A percentile compares a stretch with the other conserved stretches of the same genome.
phyloP scores from a whole-genome alignment of 2,113 vertebrate genomes.

The Phrynosoma platyrhinos region DNA sequence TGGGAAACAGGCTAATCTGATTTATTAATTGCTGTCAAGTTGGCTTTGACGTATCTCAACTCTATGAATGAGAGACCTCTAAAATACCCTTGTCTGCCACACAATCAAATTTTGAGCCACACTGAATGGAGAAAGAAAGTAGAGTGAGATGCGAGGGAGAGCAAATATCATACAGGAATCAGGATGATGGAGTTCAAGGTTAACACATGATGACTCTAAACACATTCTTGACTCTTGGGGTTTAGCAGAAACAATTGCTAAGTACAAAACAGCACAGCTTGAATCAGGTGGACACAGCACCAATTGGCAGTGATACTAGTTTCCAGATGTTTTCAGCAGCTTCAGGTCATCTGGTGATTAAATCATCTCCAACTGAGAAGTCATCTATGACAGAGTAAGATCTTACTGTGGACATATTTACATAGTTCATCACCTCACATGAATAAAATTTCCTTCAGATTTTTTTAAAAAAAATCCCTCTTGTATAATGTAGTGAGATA shows the following conservation, averaged over 20 bases:
- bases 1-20: neutral
- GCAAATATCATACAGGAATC: neutral
- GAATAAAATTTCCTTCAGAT: neutral
- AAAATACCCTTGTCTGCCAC: neutral
- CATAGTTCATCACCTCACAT: neutral
- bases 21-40: neutral
- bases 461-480: neutral
- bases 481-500: neutral
- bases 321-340: conserved; percentile 27
- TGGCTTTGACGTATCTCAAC: neutral
- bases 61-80: neutral
- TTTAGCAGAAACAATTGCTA: conserved; percentile 7
- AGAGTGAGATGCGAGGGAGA: neutral
- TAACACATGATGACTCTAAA: conserved; percentile 5
- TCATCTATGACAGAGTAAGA: neutral
- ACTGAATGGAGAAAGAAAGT: neutral
- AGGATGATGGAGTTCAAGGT: neutral
- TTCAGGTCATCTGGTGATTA: conserved; percentile 8
- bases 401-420: neutral
- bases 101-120: neutral
- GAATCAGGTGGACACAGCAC: neutral
- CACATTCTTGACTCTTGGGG: neutral
- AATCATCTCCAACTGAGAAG: conserved; percentile 12
- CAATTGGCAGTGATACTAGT: neutral
- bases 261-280: neutral